Evolutionary conservation across 2,797 vertebrate genomes (phyloP), one percentile per base, ranked within the genome.

Genomic region (Ctenopoma multispine): DNA sequence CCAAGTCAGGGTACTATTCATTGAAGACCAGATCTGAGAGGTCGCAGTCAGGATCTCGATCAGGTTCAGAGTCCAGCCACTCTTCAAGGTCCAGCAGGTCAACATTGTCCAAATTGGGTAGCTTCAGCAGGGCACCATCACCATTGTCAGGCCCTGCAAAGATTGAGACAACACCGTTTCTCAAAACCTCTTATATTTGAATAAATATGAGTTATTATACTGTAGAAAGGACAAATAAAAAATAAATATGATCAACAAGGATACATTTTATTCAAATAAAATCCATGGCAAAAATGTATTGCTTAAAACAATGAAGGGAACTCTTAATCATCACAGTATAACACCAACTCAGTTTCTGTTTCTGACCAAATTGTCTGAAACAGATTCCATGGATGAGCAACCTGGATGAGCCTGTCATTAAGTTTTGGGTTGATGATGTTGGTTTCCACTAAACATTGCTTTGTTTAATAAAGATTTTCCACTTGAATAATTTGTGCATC

Each of bases 181-280:
- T 76, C 9, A 92, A 87, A 81, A 94, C 89, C 76, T 81, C 92
- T 18, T 94, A 89, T 15, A 86, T 94, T 23, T 94, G 70, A 92
- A 54, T 5, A 1, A 63, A 66, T 36, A 6, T n/a, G n/a, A 41
- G 17, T 8, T 8, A 7, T 20, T 5, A 12, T n/a, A 27, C n/a
- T n/a, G n/a, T n/a, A 3, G 2, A 27, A 27, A 27, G 24, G 11
- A 48, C 14, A 11, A 24, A 54, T 31, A 21, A 7, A n/a, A 7
- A 21, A 57, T 43, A 38, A n/a, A 51, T 23, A 34, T 48, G 29
- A 47, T 3, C 2, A 10, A 55, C 60, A 9, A 14, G 6, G 12
- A 1, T 47, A 0, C 13, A 51, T 23, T 12, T 13, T 10, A n/a
- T 43, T n/a, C n/a, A n/a, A n/a, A n/a, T n/a, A n/a, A n/a, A 17